Conservation (phyloP, 2,113 vertebrate genomes). For the Athene noctua region DNA sequence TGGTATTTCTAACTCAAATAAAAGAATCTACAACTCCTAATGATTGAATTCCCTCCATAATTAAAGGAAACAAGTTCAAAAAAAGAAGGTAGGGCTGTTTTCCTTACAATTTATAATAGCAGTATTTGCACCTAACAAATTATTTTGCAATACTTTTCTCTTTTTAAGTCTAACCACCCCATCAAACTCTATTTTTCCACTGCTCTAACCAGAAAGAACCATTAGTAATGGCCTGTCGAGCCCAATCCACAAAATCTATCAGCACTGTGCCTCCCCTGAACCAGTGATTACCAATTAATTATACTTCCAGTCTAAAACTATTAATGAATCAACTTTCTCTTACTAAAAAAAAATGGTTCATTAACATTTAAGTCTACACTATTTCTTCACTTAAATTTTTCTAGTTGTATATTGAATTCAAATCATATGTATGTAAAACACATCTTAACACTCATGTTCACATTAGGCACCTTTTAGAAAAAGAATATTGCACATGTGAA, state of each 20-base stretch:
- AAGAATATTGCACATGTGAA: background rate
- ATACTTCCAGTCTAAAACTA: background rate
- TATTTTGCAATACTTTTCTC: fast-evolving
- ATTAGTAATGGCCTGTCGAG: background rate
- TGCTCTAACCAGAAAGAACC: background rate
- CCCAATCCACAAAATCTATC: background rate
- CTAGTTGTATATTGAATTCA: background rate
- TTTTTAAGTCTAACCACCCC: background rate
- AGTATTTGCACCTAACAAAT: background rate
- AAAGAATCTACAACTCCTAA: background rate
- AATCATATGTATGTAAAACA: background rate
- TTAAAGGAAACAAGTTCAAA: background rate
- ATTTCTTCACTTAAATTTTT: background rate
- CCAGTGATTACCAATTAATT: too few species aligned
- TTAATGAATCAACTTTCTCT: background rate
- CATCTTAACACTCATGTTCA: background rate
- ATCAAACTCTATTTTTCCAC: background rate
- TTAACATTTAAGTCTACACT: background rate
- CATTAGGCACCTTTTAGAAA: background rate
- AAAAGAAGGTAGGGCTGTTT: background rate
- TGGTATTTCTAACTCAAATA: background rate
- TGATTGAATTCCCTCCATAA: background rate
- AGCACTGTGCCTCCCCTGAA: background rate
- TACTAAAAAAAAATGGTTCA: background rate
- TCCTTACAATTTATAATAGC: fast-evolving